A percentile compares a stretch with the other conserved stretches of the same genome.
These are phyloP conservation scores for Pomatorhinus ruficollis DNA, from an alignment of 2,113 vertebrate genomes.

Conservation along the genomic window DNA sequence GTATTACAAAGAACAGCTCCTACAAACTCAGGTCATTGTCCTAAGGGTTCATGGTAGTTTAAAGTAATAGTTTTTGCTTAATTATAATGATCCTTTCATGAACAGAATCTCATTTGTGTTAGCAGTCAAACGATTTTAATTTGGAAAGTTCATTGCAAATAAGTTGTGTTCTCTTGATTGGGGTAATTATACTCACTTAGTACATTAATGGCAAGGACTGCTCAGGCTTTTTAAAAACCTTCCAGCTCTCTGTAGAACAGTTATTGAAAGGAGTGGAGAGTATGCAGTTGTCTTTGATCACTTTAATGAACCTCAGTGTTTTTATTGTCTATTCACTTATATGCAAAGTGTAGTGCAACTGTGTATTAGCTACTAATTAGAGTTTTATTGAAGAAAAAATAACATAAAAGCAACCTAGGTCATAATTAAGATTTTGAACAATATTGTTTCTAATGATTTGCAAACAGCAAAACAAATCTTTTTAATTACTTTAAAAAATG, in stretches of 20 bases:
- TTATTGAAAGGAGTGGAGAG: conserved; percentile 50
- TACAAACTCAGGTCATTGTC: conserved; percentile 23
- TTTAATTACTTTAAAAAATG: conserved; percentile 34
- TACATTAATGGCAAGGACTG: conserved; percentile 47
- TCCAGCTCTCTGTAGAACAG: conserved; percentile 46
- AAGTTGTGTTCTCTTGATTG: conserved; percentile 64
- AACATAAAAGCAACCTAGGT: conserved; percentile 36
- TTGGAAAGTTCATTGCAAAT: conserved; percentile 61
- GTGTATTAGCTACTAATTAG: conserved; percentile 64
- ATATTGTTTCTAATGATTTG: conserved; percentile 31
- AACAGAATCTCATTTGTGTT: conserved; percentile 43
- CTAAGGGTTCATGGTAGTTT: conserved; percentile 30
- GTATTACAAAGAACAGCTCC: not conserved
- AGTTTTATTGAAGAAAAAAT: conserved; percentile 37
- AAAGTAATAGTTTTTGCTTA: conserved; percentile 44
- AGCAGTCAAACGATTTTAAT: conserved; percentile 65
- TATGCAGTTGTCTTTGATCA: conserved; percentile 59
- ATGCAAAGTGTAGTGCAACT: conserved; percentile 38
- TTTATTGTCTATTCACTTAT: conserved; percentile 63
- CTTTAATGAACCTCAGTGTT: conserved; percentile 67
- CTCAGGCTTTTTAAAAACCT: conserved; percentile 59
- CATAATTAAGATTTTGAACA: conserved; percentile 40
- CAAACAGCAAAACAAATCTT: conserved; percentile 28
- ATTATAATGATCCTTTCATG: conserved; percentile 58
- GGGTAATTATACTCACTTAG: conserved; percentile 65